Base-by-base conservation (phyloP, 2,888 invertebrate species). In the Xestia rhomboidea region DNA sequence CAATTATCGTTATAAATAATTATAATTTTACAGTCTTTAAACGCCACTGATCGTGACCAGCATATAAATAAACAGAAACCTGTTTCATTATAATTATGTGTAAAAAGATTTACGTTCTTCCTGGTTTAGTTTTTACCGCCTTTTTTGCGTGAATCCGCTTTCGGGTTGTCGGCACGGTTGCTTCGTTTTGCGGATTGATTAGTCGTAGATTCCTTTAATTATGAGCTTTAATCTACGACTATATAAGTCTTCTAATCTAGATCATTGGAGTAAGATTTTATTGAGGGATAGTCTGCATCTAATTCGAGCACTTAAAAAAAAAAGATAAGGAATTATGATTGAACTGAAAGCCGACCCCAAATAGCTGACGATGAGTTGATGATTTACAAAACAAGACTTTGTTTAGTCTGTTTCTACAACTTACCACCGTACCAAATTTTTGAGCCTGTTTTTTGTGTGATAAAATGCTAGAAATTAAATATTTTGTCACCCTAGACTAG, bases 31-130 rank as follows among this genome's bases (percentile, higher is more conserved):
- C 82, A 60, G 87, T 77, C 83, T 82, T 60, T 83, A 83, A 72
- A 66, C 71, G 62, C 30, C 41, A 63, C 66, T 60, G 80, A 73
- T 73, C 84, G 84, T 83, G 83, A 24, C 34, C 73, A 79, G 83
- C 73, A 71, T 83, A 76, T 86, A 67, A 84, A 73, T 84, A 68
- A 68, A 68, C 38, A 64, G 46, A 83, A 77, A 83, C 83, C 80
- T 24, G 83, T 83, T 73, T 73, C 41, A 21, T 46, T 27, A 81
- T 60, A n/a, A n/a, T n/a, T n/a, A 79, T 68, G 68, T 77, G 68
- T 86, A 68, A 68, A 85, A 86, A 86, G 86, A 82, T 82, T 82
- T 86, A 82, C 60, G 63, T 15, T 68, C 63, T 86, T 82, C 82
- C 82, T 86, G 82, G 83, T 82, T 64, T 10, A 15, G 57, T 82